A percentile compares a stretch with the other conserved stretches of the same genome.
Conservation (phyloP, 1,140 invertebrate species). For the Drosophila triauraria region DNA sequence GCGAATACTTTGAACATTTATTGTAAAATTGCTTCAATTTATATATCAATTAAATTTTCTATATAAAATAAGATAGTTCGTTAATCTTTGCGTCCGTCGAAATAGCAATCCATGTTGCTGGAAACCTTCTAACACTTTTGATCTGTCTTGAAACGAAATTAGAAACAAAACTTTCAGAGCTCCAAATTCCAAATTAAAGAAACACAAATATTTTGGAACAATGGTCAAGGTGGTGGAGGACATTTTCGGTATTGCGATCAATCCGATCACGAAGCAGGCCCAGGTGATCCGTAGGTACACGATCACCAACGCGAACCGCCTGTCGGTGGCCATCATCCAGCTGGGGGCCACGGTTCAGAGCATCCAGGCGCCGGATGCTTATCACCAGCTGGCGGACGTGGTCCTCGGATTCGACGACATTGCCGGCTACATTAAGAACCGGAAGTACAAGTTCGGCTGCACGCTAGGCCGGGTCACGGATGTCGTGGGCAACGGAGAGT, state of each 20-base stretch:
- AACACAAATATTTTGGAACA: not conserved
- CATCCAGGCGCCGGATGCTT: constrained; percentile 90
- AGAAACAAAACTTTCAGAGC: not conserved
- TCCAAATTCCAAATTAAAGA: constrained; percentile 31
- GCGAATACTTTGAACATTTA: too few relatives aligned
- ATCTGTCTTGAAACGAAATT: not conserved
- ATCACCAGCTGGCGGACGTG: constrained; percentile 89
- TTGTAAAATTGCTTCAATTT: too few relatives aligned
- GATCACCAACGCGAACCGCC: constrained; percentile 87
- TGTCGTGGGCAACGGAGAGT: constrained; percentile 90
- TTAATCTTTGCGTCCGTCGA: too few relatives aligned
- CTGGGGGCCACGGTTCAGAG: constrained; percentile 91
- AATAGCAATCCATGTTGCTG: not conserved
- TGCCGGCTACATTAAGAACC: constrained; percentile 85
- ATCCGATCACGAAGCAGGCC: constrained; percentile 73
- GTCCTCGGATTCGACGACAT: constrained; percentile 92
- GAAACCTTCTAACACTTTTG: not conserved
- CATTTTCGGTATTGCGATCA: constrained; percentile 65
- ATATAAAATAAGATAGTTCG: too few relatives aligned
- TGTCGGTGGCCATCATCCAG: constrained; percentile 78
- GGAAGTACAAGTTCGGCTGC: constrained; percentile 92
- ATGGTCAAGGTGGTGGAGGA: constrained; percentile 72
- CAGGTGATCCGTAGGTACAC: constrained; percentile 86
- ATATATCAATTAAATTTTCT: too few relatives aligned
- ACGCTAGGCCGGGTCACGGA: constrained; percentile 95